Evolutionary conservation across 2,113 vertebrate species (phyloP).

Genomic region (Prunella fulvescens): DNA sequence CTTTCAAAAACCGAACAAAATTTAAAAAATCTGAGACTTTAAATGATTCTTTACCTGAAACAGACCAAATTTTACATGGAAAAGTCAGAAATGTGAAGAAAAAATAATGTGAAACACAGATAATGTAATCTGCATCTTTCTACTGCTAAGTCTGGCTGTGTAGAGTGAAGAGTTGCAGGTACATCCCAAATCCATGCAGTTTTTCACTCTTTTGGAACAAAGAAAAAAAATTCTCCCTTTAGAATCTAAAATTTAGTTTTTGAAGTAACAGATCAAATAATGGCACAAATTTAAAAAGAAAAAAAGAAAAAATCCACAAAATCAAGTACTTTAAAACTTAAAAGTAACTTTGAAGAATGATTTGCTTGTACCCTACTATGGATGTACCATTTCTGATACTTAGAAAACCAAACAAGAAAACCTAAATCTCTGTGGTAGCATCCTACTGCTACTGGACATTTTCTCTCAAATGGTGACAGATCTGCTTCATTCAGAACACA

Average conservation of each 20-base stretch:
- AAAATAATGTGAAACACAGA: neutral
- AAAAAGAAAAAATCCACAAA: neutral
- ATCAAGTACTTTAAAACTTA: neutral
- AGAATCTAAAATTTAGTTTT: neutral
- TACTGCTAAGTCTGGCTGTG: too few relatives aligned
- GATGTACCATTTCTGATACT: neutral
- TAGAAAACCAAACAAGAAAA: neutral
- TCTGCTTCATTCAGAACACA: neutral
- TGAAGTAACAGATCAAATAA: neutral
- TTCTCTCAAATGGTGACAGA: neutral
- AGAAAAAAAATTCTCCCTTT: neutral
- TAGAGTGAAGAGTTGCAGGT: neutral
- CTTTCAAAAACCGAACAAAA: neutral
- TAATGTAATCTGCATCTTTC: neutral
- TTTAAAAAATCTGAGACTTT: fast-evolving
- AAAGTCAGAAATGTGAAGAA: neutral
- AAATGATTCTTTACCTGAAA: neutral
- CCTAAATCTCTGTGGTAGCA: neutral
- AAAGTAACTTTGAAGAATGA: neutral
- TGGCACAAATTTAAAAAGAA: neutral
- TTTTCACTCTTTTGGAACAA: neutral
- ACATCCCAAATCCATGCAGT: neutral
- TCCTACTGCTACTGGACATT: neutral
- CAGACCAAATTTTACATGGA: neutral
- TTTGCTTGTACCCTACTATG: neutral